Conservation (phyloP, 2,797 vertebrate species). For the Lithobates pipiens region DNA sequence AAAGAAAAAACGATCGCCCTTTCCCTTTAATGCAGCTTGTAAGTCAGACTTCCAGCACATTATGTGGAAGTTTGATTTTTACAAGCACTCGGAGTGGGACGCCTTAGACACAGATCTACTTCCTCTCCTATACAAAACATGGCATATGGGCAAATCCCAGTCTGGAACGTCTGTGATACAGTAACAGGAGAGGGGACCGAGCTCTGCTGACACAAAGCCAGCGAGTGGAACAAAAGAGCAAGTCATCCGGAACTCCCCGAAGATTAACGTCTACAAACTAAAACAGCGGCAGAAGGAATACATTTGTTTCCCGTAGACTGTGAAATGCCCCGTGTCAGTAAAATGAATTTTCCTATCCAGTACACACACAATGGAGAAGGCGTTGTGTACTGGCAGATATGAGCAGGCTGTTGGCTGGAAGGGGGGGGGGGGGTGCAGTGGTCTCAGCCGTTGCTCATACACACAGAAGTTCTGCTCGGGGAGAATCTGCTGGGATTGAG, state of each 20-base stretch:
- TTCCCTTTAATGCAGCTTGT: too few relatives aligned
- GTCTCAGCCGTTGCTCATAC: neutral
- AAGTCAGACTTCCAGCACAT: too few relatives aligned
- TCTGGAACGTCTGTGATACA: constrained; percentile 13
- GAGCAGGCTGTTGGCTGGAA: neutral
- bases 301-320: constrained; percentile 42
- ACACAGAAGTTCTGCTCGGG: neutral
- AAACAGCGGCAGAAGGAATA: constrained; percentile 48
- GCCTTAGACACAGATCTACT: neutral
- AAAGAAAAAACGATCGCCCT: too few relatives aligned
- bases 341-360: constrained; percentile 43
- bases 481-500: neutral
- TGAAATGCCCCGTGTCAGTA: constrained; percentile 28
- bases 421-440: neutral
- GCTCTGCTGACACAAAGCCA: neutral
- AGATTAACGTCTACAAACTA: constrained; percentile 39
- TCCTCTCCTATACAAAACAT: neutral
- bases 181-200: constrained; percentile 20
- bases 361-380: constrained; percentile 29
- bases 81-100: neutral
- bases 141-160: constrained; percentile 31
- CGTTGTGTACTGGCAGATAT: neutral
- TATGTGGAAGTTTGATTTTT: neutral
- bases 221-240: constrained; percentile 33
- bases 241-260: constrained; percentile 47